A percentile compares a stretch with the other conserved stretches of the same genome.
These are phyloP conservation scores for Gastracanthus pulcherrimus DNA, from an alignment of 2,888 invertebrate species.

Conservation along the genomic window DNA sequence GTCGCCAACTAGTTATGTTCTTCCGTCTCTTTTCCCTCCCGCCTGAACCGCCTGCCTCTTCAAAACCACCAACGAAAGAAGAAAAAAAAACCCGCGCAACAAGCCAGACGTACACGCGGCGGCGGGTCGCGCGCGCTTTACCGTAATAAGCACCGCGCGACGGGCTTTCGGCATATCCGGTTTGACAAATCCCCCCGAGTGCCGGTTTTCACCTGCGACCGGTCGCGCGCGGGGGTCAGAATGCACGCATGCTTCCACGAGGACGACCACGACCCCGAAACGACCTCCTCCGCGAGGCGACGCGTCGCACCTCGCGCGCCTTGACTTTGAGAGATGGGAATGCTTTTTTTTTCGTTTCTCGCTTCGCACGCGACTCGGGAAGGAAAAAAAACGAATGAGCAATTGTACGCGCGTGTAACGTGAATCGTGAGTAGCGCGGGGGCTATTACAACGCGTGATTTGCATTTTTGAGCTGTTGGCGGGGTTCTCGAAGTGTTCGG, in stretches of 20 bases:
- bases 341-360: conserved; percentile 5
- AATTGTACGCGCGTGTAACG: background rate
- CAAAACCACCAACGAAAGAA: background rate
- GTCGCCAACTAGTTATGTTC: background rate
- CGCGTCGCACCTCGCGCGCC: background rate
- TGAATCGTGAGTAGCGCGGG: background rate
- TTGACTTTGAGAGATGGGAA: conserved; percentile 42
- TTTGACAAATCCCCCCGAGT: conserved; percentile 39
- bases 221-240: conserved; percentile 37
- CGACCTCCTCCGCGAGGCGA: conserved; percentile 32
- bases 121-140: conserved; percentile 14
- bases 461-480: background rate
- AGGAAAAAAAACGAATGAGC: background rate
- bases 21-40: background rate
- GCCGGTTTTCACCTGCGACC: conserved; percentile 58
- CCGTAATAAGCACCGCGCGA: conserved; percentile 29
- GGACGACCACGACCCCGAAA: conserved; percentile 28
- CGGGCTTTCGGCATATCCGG: conserved; percentile 53
- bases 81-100: background rate
- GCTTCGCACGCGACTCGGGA: background rate
- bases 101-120: background rate
- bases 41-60: background rate
- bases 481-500: background rate
- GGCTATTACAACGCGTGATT: conserved; percentile 8
- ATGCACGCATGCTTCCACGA: conserved; percentile 15